Evolutionary conservation across 2,888 invertebrate species (phyloP).

Genomic region (Philaethria dido): DNA sequence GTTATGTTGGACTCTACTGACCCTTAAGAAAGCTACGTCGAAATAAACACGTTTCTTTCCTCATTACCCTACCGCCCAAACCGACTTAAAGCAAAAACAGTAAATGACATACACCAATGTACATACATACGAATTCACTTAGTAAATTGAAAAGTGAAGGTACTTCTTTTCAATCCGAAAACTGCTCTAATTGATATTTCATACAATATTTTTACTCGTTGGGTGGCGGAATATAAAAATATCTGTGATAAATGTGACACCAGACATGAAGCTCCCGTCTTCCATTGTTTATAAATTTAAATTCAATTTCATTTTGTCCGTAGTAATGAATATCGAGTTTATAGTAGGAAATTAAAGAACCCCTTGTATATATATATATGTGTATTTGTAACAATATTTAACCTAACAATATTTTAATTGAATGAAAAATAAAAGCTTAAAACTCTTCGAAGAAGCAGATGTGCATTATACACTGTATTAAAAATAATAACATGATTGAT

Average conservation of each 20-base stretch:
- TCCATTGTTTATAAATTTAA: conserved; percentile 55
- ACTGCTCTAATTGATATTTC: conserved; percentile 81
- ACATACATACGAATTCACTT: conserved; percentile 70
- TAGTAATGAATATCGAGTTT: conserved; percentile 8
- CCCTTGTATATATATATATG: background rate
- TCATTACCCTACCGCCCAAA: conserved; percentile 81
- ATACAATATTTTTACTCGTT: conserved; percentile 74
- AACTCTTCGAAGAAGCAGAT: conserved; percentile 57
- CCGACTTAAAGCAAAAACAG: conserved; percentile 73
- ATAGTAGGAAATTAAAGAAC: background rate
- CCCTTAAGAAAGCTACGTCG: conserved; percentile 44
- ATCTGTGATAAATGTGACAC: conserved; percentile 71
- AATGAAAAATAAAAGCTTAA: conserved; percentile 19
- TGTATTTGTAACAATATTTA: background rate
- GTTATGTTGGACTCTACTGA: background rate
- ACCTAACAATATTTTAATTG: conserved; percentile 36
- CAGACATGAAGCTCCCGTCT: conserved; percentile 55
- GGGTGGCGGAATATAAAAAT: conserved; percentile 76
- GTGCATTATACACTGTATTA: conserved; percentile 63
- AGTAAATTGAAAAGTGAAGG: conserved; percentile 79
- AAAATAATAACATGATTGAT: conserved; percentile 75
- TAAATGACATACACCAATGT: conserved; percentile 77
- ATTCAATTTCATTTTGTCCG: conserved; percentile 37
- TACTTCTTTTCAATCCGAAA: conserved; percentile 68
- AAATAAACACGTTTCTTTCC: conserved; percentile 75